Evolutionary conservation across 2,888 invertebrate species (phyloP).

Genomic region (Noctua pronuba): DNA sequence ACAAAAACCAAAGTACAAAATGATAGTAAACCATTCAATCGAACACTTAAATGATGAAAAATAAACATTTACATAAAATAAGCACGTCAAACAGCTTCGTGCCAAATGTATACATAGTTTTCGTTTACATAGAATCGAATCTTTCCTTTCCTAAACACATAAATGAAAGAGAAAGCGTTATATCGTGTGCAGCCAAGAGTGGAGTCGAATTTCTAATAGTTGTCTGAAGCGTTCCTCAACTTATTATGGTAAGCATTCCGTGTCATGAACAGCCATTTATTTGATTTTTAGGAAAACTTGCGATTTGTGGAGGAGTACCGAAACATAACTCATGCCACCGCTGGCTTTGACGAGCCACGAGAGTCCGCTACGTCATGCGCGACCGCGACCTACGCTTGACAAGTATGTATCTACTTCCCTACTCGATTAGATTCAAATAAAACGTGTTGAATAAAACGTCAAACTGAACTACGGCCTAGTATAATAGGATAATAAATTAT

Average conservation of each 20-base stretch:
- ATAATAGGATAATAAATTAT: slow-evolving; percentile 75
- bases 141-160: slow-evolving; percentile 87
- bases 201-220: slow-evolving; percentile 89
- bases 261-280: slow-evolving; percentile 88
- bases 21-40: slow-evolving; percentile 86
- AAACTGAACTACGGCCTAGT: slow-evolving; percentile 84
- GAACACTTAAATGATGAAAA: slow-evolving; percentile 85
- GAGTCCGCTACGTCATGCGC: slow-evolving; percentile 78
- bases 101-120: slow-evolving; percentile 85
- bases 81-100: slow-evolving; percentile 90
- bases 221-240: slow-evolving; percentile 86
- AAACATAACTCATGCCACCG: slow-evolving; percentile 79
- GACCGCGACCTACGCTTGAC: slow-evolving; percentile 77
- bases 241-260: slow-evolving; percentile 89
- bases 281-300: slow-evolving; percentile 79
- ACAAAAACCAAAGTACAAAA: slow-evolving; percentile 78
- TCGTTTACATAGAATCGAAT: slow-evolving; percentile 84
- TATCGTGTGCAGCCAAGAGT: slow-evolving; percentile 90
- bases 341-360: slow-evolving; percentile 73
- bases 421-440: slow-evolving; percentile 73
- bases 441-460: slow-evolving; percentile 74
- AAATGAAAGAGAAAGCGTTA: slow-evolving; percentile 89
- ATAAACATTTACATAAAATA: slow-evolving; percentile 88
- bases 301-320: slow-evolving; percentile 78
- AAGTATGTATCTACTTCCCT: slow-evolving; percentile 73